These are phyloP conservation scores for Lasioglossum lativentre DNA, from an alignment of 2,888 invertebrate genomes.

Conservation along the genomic window DNA sequence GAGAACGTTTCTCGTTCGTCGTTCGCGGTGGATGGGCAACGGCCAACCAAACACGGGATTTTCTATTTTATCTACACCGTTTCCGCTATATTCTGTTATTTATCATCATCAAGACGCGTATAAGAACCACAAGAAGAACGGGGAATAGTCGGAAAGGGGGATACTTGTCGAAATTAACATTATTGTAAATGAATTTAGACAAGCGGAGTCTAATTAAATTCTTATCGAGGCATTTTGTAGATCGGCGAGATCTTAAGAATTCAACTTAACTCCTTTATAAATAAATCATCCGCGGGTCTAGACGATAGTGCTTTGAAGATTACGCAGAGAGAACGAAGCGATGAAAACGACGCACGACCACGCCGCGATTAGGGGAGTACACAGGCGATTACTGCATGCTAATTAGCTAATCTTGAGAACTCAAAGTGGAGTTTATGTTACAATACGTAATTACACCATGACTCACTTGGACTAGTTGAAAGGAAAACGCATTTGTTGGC, in stretches of 20 bases:
- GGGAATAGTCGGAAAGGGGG: background rate
- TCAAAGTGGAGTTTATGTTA: background rate
- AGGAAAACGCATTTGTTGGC: background rate
- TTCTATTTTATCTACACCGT: background rate
- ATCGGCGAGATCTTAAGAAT: background rate
- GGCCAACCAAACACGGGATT: background rate
- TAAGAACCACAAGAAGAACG: background rate
- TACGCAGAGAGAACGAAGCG: background rate
- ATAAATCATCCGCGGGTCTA: background rate
- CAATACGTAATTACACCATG: background rate
- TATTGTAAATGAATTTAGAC: background rate
- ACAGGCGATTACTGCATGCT: background rate
- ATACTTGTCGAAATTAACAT: background rate
- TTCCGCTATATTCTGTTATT: background rate
- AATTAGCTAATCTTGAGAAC: background rate
- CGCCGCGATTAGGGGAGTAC: background rate
- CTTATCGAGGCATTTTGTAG: background rate
- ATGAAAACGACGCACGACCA: background rate
- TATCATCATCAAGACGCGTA: background rate
- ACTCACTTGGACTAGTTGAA: background rate
- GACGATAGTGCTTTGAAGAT: background rate
- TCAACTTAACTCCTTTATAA: background rate
- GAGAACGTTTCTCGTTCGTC: background rate
- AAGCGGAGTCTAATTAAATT: background rate
- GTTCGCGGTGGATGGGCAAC: conserved; percentile 4